Evolutionary conservation across 2,113 vertebrate genomes (phyloP).

Genomic region (Daboia siamensis): DNA sequence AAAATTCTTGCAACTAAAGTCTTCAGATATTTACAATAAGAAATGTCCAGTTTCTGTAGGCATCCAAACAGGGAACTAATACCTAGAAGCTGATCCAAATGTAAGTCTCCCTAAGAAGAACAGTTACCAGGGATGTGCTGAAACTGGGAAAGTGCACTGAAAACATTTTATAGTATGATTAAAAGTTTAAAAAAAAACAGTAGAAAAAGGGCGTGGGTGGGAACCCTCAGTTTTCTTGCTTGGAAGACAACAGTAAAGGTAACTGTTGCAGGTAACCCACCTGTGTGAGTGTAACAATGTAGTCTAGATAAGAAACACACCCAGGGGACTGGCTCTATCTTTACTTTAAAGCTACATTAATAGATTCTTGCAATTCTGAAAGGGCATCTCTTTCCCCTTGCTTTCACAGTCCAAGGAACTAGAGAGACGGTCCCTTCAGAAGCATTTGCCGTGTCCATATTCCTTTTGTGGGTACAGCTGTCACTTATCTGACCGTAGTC

Average conservation of each 20-base stretch:
- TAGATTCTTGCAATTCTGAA: background rate
- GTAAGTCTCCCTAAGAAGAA: conserved; percentile 30
- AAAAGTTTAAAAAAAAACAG: conserved; percentile 29
- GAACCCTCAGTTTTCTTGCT: conserved; percentile 23
- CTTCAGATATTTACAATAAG: conserved; percentile 38
- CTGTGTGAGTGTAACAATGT: background rate
- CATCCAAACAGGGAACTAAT: conserved; percentile 51
- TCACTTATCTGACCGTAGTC: background rate
- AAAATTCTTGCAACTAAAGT: conserved; percentile 23
- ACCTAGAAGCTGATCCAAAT: conserved; percentile 37
- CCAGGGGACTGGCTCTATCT: background rate
- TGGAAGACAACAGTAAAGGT: conserved; percentile 7
- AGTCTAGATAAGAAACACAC: background rate
- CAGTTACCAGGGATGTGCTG: conserved; percentile 43
- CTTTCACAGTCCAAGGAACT: background rate
- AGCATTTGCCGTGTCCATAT: background rate
- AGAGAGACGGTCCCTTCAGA: background rate
- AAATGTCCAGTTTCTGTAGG: conserved; percentile 33
- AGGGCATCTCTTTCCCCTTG: background rate
- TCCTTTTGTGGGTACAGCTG: background rate
- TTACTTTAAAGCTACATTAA: background rate
- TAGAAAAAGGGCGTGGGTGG: conserved; percentile 17
- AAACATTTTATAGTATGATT: conserved; percentile 57
- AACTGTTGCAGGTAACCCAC: background rate
- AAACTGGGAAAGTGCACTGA: conserved; percentile 49